Conservation (phyloP, 2,113 vertebrate species). For the Dasyprocta punctata region DNA sequence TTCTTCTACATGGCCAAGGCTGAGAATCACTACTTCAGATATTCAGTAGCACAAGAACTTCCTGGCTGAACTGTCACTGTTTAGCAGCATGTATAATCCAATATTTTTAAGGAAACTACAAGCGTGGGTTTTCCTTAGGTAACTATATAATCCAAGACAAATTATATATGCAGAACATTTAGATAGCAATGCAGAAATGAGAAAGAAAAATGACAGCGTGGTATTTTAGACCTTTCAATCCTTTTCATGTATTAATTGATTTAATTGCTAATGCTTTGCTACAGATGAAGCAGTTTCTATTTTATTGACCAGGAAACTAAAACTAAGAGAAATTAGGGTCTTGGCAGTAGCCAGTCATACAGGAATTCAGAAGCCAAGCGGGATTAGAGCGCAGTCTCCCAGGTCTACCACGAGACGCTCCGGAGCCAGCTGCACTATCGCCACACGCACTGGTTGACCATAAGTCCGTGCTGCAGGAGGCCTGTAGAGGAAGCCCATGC, state of each 20-base stretch:
- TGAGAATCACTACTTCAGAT: background rate
- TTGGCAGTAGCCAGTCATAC: background rate
- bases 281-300: background rate
- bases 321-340: background rate
- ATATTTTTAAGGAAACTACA: constrained; percentile 7
- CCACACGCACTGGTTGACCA: background rate
- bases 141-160: background rate
- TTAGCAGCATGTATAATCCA: background rate
- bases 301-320: background rate
- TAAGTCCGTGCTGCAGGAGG: background rate
- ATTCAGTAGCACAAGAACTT: background rate
- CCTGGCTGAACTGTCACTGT: background rate
- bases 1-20: background rate
- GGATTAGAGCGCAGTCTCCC: background rate
- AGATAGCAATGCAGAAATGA: background rate
- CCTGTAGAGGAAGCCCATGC: background rate
- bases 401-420: background rate
- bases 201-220: background rate
- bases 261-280: background rate
- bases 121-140: background rate
- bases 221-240: background rate
- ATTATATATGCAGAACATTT: background rate
- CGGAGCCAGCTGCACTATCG: background rate
- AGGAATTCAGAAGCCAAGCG: background rate
- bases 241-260: background rate